These are phyloP conservation scores for Microhierax caerulescens DNA, from an alignment of 2,797 vertebrate genomes.

Conservation along the genomic window DNA sequence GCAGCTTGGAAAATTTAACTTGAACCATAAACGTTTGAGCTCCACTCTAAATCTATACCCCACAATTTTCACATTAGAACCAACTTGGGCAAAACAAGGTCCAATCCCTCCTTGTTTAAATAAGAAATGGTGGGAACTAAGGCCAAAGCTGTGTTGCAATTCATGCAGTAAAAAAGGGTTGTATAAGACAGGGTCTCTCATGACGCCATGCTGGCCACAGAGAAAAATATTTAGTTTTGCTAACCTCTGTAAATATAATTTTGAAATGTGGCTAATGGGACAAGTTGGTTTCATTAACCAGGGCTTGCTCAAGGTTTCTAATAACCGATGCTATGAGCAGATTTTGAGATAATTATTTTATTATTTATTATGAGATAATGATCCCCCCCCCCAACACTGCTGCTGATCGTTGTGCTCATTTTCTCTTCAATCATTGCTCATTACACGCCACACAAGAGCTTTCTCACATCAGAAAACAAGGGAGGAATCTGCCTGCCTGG, in stretches of 20 bases:
- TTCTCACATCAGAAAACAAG: neutral
- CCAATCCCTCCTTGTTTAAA: neutral
- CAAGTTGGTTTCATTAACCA: neutral
- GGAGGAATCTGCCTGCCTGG: neutral
- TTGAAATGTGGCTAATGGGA: conserved; percentile 2
- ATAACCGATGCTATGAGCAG: neutral
- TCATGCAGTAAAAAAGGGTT: neutral
- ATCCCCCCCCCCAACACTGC: neutral
- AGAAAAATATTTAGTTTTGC: conserved; percentile 41
- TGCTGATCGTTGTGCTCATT: neutral
- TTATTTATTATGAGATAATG: no score
- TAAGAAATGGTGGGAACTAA: neutral
- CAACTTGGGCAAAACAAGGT: neutral
- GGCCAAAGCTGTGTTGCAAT: neutral
- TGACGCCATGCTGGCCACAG: neutral
- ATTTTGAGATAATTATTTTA: no score
- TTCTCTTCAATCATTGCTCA: rapidly evolving
- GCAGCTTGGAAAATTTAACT: neutral
- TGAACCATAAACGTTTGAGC: neutral
- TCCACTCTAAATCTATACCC: neutral
- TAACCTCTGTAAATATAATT: conserved; percentile 36
- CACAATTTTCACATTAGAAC: neutral
- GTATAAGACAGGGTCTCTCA: conserved; percentile 5
- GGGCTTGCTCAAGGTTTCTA: neutral
- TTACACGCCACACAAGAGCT: neutral